Evolutionary conservation across 2,797 vertebrate species (phyloP), one percentile per base, ranked within the genome.

Genomic region (Uromys caudimaculatus): DNA sequence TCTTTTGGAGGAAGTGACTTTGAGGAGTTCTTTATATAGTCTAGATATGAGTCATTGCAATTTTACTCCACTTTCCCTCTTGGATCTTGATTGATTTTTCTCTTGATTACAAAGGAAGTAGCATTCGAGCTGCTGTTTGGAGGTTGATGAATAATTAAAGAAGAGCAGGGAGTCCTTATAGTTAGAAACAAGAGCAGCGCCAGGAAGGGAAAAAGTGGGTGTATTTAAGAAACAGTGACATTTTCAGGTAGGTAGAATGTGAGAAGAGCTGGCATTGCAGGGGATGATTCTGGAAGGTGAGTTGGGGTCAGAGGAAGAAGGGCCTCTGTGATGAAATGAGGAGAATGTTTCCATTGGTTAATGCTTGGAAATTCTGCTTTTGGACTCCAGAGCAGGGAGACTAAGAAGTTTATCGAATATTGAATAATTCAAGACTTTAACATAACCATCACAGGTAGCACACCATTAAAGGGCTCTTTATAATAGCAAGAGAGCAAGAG

Each of bases 31-130:
- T 97, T 96, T 92, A 83, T 82, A 91, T 89, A 94, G 88, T 78
- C 92, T 69, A 89, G 13, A 10, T 29, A 52, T 73, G 96, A 96
- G 89, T 95, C 91, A 94, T 32, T 62, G 67, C 38, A 50, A 77
- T 90, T 81, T 95, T 77, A 73, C 82, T 64, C 77, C 64, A 6
- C 76, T 62, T 52, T 93, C 52, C 54, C 60, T 67, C 93, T 69
- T 83, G 6, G 35, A 83, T 87, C 83, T 67, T 90, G 62, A 96
- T 73, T 93, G 90, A 93, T 87, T 94, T 93, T 96, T 41, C 44
- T 87, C 56, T 71, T 84, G 92, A 95, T 93, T 93, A 87, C 85
- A 96, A 91, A 94, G 95, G 93, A 93, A 96, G 79, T 87, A 21
- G 64, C 67, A 71, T 76, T 79, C 56, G 87, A 91, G 62, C 54